These are phyloP conservation scores for Sitophilus oryzae DNA, from an alignment of 1,140 invertebrate genomes.

Conservation along the genomic window DNA sequence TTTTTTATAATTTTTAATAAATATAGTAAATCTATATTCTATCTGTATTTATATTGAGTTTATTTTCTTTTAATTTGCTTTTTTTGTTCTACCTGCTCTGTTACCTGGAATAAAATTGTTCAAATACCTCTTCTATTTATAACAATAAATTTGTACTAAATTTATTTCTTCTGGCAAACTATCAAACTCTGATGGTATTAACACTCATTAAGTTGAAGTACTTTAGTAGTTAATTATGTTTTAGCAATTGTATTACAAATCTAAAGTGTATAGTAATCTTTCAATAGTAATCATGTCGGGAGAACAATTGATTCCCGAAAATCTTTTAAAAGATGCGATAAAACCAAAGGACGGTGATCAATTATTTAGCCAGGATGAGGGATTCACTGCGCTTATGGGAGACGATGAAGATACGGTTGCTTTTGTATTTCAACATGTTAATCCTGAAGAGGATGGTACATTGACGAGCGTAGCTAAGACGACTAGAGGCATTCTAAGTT, in stretches of 20 bases:
- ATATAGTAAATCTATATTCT: too few species aligned
- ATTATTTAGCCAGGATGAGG: conserved; percentile 16
- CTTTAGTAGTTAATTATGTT: not conserved
- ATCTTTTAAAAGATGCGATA: conserved; percentile 14
- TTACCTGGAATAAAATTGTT: not conserved
- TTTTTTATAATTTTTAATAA: too few species aligned
- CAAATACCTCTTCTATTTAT: not conserved
- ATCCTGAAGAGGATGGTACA: conserved; percentile 9
- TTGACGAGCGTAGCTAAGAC: conserved; percentile 17
- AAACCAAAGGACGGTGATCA: conserved; percentile 22
- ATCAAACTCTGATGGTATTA: too few species aligned
- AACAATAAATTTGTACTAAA: not conserved
- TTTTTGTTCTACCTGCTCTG: not conserved
- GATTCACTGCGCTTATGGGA: conserved; percentile 20
- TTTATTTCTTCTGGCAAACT: not conserved
- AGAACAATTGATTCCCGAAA: conserved; percentile 1
- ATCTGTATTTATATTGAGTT: too few species aligned
- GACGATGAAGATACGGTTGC: conserved; percentile 21
- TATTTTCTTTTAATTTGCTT: too few species aligned
- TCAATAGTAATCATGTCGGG: not conserved
- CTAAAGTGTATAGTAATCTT: not conserved
- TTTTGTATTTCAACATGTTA: conserved; percentile 23
- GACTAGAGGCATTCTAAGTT: conserved; percentile 18
- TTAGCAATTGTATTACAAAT: not conserved
- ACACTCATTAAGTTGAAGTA: too few species aligned